phyloP scores from a whole-genome alignment of 2,888 invertebrate species.

The Cyrtodaria siliqua region DNA sequence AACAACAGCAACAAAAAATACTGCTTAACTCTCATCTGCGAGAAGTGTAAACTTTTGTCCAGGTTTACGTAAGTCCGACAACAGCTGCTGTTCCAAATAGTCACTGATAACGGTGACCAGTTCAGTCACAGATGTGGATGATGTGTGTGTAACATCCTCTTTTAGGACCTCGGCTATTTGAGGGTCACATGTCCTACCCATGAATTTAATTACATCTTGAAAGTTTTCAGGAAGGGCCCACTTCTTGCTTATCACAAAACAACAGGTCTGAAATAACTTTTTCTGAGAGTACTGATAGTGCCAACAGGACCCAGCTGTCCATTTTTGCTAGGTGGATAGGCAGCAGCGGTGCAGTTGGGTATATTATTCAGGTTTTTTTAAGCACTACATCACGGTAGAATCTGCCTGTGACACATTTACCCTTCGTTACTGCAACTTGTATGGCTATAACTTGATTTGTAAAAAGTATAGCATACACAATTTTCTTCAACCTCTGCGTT shows the following conservation, averaged over 20 bases:
- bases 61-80: neutral
- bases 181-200: neutral
- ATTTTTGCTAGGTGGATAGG: too few relatives aligned
- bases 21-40: conserved; percentile 16
- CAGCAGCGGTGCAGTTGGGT: too few relatives aligned
- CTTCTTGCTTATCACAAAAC: neutral
- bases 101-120: neutral
- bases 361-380: too few relatives aligned
- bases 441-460: too few relatives aligned
- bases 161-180: neutral
- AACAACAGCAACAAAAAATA: too few relatives aligned
- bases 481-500: too few relatives aligned
- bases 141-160: neutral
- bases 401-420: too few relatives aligned
- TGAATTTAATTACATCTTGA: neutral
- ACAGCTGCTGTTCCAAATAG: neutral
- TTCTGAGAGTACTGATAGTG: too few relatives aligned
- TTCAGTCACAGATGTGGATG: conserved; percentile 10
- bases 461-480: too few relatives aligned
- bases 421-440: too few relatives aligned
- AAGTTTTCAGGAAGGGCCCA: neutral
- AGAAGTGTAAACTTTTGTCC: neutral
- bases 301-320: too few relatives aligned
- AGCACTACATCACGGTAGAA: too few relatives aligned
- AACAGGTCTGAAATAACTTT: neutral